Conservation (phyloP, 2,113 vertebrate genomes). For the Macaca fascicularis region DNA sequence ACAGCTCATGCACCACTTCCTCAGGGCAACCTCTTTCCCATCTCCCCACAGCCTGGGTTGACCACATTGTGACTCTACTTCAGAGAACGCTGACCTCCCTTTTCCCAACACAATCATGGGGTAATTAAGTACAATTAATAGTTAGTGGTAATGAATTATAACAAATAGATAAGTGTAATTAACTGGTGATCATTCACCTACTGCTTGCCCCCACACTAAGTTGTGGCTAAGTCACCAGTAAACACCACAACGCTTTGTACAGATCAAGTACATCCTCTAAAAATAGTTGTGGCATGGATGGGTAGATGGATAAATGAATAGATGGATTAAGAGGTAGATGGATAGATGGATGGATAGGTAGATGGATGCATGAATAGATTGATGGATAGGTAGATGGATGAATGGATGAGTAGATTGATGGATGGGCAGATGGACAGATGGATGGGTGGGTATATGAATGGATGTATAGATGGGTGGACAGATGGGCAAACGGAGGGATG, state of each 20-base stretch:
- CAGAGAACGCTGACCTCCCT: background rate
- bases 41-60: too few species aligned
- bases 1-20: background rate
- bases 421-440: too few species aligned
- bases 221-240: background rate
- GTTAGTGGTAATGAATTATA: background rate
- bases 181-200: background rate
- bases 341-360: too few species aligned
- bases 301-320: too few species aligned
- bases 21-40: background rate
- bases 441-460: too few species aligned
- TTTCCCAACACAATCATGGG: background rate
- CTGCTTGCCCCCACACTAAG: too few species aligned
- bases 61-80: background rate
- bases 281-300: background rate
- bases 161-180: background rate
- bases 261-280: background rate
- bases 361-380: too few species aligned
- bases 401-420: too few species aligned
- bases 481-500: fast-evolving
- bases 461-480: too few species aligned
- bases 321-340: too few species aligned
- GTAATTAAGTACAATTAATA: background rate
- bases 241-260: too few species aligned
- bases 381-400: too few species aligned